Percentiles rank a stretch among this genome's conserved stretches.
phyloP scores from a whole-genome alignment of 2,888 invertebrate genomes.

The Acanthosoma haemorrhoidale region DNA sequence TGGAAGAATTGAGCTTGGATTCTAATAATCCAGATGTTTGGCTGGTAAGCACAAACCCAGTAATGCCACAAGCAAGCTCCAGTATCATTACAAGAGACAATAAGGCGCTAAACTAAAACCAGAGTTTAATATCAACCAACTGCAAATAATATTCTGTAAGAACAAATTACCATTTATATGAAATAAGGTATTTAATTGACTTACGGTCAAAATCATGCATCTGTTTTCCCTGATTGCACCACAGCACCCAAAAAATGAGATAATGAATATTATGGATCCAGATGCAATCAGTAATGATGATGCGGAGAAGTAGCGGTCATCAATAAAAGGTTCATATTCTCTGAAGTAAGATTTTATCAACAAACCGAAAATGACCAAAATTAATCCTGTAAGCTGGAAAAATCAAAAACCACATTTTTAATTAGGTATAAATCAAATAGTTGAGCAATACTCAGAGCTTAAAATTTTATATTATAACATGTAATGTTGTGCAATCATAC shows the following conservation, averaged over 20 bases:
- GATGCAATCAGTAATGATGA: conserved; percentile 39
- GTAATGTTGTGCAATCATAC: neutral
- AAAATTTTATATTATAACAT: neutral
- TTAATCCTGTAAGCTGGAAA: conserved; percentile 35
- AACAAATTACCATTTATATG: neutral
- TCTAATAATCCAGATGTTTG: conserved; percentile 35
- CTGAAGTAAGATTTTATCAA: conserved; percentile 34
- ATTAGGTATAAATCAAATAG: too few species aligned
- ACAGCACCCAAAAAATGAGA: conserved; percentile 49
- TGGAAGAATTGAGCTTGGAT: conserved; percentile 38
- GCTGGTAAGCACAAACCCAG: conserved; percentile 57
- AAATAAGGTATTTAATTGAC: conserved; percentile 28
- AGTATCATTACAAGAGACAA: conserved; percentile 72
- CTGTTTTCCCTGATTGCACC: conserved; percentile 49
- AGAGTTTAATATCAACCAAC: conserved; percentile 25
- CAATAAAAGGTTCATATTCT: conserved; percentile 38
- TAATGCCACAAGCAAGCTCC: conserved; percentile 77
- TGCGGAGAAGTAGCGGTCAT: conserved; percentile 38
- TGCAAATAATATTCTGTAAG: too few species aligned
- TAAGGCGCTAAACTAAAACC: conserved; percentile 64
- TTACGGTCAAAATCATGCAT: conserved; percentile 48
- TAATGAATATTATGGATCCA: conserved; percentile 44
- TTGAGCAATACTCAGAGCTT: too few species aligned
- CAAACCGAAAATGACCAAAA: conserved; percentile 34
- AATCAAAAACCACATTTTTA: neutral